These are phyloP conservation scores for Paramuricea clavata DNA, from an alignment of 92 coral and sea anemone genomes.

Conservation along the genomic window DNA sequence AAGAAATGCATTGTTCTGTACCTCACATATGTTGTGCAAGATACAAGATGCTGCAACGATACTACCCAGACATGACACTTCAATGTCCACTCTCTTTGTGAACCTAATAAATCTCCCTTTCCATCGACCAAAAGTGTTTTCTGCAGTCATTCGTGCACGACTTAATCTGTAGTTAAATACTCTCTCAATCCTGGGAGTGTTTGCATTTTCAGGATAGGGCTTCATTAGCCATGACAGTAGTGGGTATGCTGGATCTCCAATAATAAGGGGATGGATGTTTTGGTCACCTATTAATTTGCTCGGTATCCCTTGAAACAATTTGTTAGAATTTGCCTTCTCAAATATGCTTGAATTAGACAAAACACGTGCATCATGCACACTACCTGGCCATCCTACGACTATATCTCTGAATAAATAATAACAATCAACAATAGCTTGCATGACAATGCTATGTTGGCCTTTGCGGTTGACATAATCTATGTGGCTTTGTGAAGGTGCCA, in stretches of 20 bases:
- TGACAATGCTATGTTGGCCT: conserved; percentile 63
- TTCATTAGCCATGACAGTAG: conserved; percentile 70
- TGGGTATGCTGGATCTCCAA: conserved; percentile 73
- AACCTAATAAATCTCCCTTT: conserved; percentile 59
- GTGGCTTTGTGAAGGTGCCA: conserved; percentile 64
- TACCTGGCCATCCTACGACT: conserved; percentile 75
- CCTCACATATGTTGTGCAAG: conserved; percentile 45
- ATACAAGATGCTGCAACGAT: conserved; percentile 39
- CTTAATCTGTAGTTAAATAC: conserved; percentile 59
- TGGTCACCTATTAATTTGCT: conserved; percentile 40
- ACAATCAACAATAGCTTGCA: conserved; percentile 74
- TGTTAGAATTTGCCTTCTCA: too few species aligned
- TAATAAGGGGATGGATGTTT: conserved; percentile 42
- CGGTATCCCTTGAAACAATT: too few species aligned
- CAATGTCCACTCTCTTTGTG: conserved; percentile 57
- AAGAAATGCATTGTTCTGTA: conserved; percentile 36
- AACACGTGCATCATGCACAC: conserved; percentile 73
- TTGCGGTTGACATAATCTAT: conserved; percentile 69
- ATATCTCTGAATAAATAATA: conserved; percentile 73
- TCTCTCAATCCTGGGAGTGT: conserved; percentile 34
- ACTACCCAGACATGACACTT: conserved; percentile 20
- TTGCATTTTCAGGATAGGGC: conserved; percentile 54
- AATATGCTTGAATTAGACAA: conserved; percentile 55
- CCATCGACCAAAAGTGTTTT: conserved; percentile 68
- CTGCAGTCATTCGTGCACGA: conserved; percentile 66